Percentiles rank a stretch among this genome's conserved stretches.
phyloP scores from a whole-genome alignment of 2,888 invertebrate genomes.

The Carcina quercana region DNA sequence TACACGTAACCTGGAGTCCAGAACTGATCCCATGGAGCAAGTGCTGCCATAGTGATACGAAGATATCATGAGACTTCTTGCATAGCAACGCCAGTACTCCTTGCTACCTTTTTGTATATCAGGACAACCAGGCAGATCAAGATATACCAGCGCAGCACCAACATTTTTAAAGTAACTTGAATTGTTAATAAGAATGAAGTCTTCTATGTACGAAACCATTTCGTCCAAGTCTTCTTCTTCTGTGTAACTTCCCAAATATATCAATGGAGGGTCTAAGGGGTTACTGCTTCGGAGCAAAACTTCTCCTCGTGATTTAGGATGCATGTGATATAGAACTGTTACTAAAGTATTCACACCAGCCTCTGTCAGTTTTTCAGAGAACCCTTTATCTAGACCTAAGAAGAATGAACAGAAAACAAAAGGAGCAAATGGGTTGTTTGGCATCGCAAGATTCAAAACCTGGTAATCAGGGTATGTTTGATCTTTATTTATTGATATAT shows the following conservation, averaged over 20 bases:
- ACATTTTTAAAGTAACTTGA: not conserved
- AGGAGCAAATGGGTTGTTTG: not conserved
- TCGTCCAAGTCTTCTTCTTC: not conserved
- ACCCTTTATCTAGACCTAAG: not conserved
- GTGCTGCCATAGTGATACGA: constrained; percentile 81
- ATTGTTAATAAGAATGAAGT: not conserved
- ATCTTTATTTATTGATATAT: constrained; percentile 12
- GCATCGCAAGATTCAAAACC: not conserved
- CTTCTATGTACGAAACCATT: not conserved
- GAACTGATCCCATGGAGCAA: constrained; percentile 84
- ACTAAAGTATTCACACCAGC: not conserved
- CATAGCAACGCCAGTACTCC: constrained; percentile 21
- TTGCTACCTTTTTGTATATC: constrained; percentile 4
- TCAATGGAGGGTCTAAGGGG: constrained; percentile 15
- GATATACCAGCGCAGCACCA: not conserved
- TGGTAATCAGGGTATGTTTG: constrained; percentile 7
- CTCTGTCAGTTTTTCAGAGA: not conserved
- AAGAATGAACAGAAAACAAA: not conserved
- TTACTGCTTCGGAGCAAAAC: constrained; percentile 16
- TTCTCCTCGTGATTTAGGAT: constrained; percentile 39
- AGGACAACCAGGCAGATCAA: not conserved
- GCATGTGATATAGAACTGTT: constrained; percentile 42
- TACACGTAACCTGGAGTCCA: constrained; percentile 57
- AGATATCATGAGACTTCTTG: constrained; percentile 61
- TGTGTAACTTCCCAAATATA: constrained; percentile 10